A percentile compares a stretch with the other conserved stretches of the same genome.
phyloP scores from a whole-genome alignment of 2,797 vertebrate genomes.

The Streptopelia turtur region DNA sequence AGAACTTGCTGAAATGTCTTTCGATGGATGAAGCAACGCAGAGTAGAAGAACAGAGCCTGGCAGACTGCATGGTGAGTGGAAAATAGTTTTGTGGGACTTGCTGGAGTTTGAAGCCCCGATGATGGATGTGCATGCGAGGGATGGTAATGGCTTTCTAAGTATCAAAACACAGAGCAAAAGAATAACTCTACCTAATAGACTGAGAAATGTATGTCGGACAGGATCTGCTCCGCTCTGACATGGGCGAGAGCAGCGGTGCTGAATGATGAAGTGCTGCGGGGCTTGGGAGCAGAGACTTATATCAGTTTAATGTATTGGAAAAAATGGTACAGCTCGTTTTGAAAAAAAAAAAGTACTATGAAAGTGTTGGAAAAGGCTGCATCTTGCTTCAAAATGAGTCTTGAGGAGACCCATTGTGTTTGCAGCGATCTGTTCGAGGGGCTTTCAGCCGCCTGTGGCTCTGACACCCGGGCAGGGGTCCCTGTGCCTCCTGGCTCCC shows the following conservation, averaged over 20 bases:
- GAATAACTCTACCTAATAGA: constrained; percentile 31
- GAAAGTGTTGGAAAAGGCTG: not conserved
- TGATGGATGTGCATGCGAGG: constrained; percentile 57
- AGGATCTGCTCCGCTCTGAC: not conserved
- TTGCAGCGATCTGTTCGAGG: not conserved
- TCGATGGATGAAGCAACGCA: constrained; percentile 26
- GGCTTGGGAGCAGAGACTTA: not conserved
- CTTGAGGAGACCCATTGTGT: rapidly evolving
- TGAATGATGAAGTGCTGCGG: constrained; percentile 12
- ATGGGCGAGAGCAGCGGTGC: not conserved
- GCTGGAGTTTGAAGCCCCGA: constrained; percentile 38
- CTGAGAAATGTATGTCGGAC: constrained; percentile 25
- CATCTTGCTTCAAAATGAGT: not conserved
- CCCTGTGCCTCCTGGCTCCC: not conserved
- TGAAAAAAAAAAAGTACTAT: not conserved
- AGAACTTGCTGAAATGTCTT: constrained; percentile 40
- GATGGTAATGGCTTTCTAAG: constrained; percentile 64
- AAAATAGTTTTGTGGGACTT: constrained; percentile 42
- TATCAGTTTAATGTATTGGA: not conserved
- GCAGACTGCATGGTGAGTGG: constrained; percentile 64
- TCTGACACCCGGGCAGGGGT: not conserved
- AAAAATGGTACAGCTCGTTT: not conserved
- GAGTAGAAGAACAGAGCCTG: constrained; percentile 70
- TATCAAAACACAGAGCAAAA: constrained; percentile 28
- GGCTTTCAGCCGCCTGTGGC: rapidly evolving